These are phyloP conservation scores for Melanaphis sacchari DNA, from an alignment of 1,140 invertebrate species.

Conservation along the genomic window DNA sequence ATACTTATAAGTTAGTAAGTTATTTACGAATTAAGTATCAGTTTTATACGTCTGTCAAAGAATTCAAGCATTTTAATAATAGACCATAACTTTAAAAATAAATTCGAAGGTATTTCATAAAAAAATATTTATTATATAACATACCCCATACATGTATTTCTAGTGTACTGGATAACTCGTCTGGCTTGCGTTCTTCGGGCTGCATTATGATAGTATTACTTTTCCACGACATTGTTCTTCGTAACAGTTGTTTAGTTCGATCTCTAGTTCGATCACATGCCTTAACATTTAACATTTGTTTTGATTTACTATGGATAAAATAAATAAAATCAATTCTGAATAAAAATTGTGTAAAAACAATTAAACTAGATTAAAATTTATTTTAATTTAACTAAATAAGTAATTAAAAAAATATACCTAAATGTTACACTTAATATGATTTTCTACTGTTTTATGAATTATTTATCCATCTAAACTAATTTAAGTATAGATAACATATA, in stretches of 20 bases:
- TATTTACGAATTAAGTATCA: background rate
- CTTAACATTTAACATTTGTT: slow-evolving; percentile 60
- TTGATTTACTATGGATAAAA: slow-evolving; percentile 36
- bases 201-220: slow-evolving; percentile 63
- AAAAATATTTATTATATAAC: slow-evolving; percentile 60
- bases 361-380: slow-evolving; percentile 1
- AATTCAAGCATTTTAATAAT: background rate
- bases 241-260: slow-evolving; percentile 73
- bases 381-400: background rate
- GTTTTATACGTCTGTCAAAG: background rate
- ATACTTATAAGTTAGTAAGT: background rate
- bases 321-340: slow-evolving; percentile 19
- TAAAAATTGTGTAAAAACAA: slow-evolving; percentile 3
- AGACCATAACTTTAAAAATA: background rate
- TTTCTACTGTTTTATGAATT: background rate
- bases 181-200: slow-evolving; percentile 62
- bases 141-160: slow-evolving; percentile 79
- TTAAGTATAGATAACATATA: background rate
- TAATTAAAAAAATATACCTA: background rate
- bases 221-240: slow-evolving; percentile 70
- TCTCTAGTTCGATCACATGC: slow-evolving; percentile 76
- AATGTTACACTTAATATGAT: background rate
- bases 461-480: background rate
- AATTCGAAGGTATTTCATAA: background rate
- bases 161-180: slow-evolving; percentile 64